Percentiles rank a stretch among this genome's conserved stretches.
Conservation (phyloP, 2,888 invertebrate genomes). For the Syrphus vitripennis region DNA sequence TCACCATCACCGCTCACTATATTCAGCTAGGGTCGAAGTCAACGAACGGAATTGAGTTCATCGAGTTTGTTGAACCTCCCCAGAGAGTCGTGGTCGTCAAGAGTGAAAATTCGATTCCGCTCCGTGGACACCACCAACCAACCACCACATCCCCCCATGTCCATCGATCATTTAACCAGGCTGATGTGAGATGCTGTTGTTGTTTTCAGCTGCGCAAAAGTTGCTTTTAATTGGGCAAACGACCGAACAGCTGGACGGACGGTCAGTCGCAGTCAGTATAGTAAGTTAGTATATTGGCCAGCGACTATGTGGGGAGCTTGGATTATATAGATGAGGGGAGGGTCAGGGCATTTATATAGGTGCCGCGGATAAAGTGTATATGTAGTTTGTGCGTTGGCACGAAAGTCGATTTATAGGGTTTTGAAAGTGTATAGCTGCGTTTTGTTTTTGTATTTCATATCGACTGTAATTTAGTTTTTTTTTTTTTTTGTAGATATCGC, state of each 20-base stretch:
- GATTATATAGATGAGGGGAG: slow-evolving; percentile 27
- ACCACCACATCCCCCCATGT: not conserved
- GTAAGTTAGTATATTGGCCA: not conserved
- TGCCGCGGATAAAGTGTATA: slow-evolving; percentile 3
- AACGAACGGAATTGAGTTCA: slow-evolving; percentile 68
- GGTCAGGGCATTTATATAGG: slow-evolving; percentile 4
- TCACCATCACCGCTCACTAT: slow-evolving; percentile 2
- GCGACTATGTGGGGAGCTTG: slow-evolving; percentile 1
- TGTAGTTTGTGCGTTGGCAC: slow-evolving; percentile 40
- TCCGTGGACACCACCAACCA: not conserved
- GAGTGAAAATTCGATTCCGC: slow-evolving; percentile 67
- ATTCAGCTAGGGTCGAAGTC: slow-evolving; percentile 66
- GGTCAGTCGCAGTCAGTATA: not conserved
- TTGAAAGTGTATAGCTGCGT: slow-evolving; percentile 53
- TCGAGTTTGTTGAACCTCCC: slow-evolving; percentile 65
- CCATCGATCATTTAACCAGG: not conserved
- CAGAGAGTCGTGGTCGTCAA: slow-evolving; percentile 49
- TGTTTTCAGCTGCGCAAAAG: slow-evolving; percentile 50
- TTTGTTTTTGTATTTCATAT: not conserved
- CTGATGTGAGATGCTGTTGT: slow-evolving; percentile 45
- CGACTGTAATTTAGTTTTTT: not conserved
- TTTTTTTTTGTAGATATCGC: not conserved
- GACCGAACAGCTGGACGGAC: slow-evolving; percentile 55
- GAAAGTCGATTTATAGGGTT: slow-evolving; percentile 59
- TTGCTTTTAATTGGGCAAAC: slow-evolving; percentile 55